A percentile compares a stretch with the other conserved stretches of the same genome.
Evolutionary conservation across 2,113 vertebrate species (phyloP).

Genomic region (Anolis carolinensis): DNA sequence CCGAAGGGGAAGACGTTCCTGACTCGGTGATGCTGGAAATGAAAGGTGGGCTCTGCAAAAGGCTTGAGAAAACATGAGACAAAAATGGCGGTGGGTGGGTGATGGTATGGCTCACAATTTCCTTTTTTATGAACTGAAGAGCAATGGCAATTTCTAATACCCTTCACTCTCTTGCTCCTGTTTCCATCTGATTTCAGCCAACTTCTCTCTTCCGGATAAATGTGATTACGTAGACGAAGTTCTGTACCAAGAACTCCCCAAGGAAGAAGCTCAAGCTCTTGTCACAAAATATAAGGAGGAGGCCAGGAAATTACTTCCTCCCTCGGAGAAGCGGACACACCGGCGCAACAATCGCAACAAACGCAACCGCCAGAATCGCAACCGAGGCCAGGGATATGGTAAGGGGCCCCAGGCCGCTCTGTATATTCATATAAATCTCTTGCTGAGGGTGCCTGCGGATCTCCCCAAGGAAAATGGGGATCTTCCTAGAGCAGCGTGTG

Average conservation of each 20-base stretch:
- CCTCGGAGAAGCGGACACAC: slow-evolving; percentile 79
- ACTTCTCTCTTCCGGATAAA: slow-evolving; percentile 86
- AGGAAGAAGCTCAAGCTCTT: slow-evolving; percentile 78
- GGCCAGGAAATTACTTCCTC: slow-evolving; percentile 82
- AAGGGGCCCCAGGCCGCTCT: slow-evolving; percentile 26
- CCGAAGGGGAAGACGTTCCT: slow-evolving; percentile 79
- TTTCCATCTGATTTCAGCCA: slow-evolving; percentile 72
- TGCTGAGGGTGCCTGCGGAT: not conserved
- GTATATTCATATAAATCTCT: too few species aligned
- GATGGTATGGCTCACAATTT: not conserved
- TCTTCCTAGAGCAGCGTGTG: too few species aligned
- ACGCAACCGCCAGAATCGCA: slow-evolving; percentile 72
- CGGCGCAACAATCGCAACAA: slow-evolving; percentile 69
- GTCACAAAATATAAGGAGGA: slow-evolving; percentile 82
- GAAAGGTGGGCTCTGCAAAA: slow-evolving; percentile 78
- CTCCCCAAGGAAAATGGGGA: not conserved
- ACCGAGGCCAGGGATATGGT: slow-evolving; percentile 66
- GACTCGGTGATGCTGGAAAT: slow-evolving; percentile 87
- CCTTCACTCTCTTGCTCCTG: slow-evolving; percentile 10
- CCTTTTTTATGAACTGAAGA: too few species aligned
- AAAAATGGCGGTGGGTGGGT: too few species aligned
- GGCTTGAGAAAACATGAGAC: not conserved
- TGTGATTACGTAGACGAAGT: slow-evolving; percentile 83
- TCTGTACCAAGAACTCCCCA: slow-evolving; percentile 80
- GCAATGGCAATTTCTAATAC: not conserved